Evolutionary conservation across 2,888 invertebrate genomes (phyloP), one percentile per base, ranked within the genome.

Genomic region (Cataglyphis livida): DNA sequence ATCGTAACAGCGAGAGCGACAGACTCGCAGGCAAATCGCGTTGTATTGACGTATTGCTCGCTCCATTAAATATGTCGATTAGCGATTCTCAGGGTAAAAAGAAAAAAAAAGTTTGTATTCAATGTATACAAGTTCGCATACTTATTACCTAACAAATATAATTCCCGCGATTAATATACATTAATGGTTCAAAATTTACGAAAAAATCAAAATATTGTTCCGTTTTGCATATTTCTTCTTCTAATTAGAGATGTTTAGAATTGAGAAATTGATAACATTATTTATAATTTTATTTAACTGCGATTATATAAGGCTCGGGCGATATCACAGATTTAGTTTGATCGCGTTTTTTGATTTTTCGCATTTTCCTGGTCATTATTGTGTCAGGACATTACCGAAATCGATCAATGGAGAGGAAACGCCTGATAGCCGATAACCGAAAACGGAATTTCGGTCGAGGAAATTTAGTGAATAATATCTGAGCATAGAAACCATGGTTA

Each of bases 361-460:
- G 9, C 3, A n/a, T n/a, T 68, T 51, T 59, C 12, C 44, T 48
- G 71, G 71, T 70, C 70, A 79, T 79, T 79, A 79, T 70, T 65
- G 64, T 65, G 65, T 76, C 57, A 48, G 65, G 59, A 54, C 83
- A 83, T 83, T 83, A 81, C 81, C 35, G 61, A 81, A 81, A 81
- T 81, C 81, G 84, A 44, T 78, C 84, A 84, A 84, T 79, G 86
- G 74, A 68, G 83, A 84, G 87, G 88, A 88, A 88, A 82, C 82
- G 57, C 38, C 79, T 41, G 83, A 86, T 88, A 84, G 78, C 68
- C 75, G 75, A 82, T 71, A 84, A 71, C 59, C 51, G 32, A 64
- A 54, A 41, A n/a, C 21, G 70, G 70, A 66, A 41, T 75, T 66
- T 84, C 84, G 48, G 74, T 51, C 81, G 70, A 65, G 68, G 15